phyloP scores from a whole-genome alignment of 2,888 invertebrate species.

The Auanema freiburgensis region DNA sequence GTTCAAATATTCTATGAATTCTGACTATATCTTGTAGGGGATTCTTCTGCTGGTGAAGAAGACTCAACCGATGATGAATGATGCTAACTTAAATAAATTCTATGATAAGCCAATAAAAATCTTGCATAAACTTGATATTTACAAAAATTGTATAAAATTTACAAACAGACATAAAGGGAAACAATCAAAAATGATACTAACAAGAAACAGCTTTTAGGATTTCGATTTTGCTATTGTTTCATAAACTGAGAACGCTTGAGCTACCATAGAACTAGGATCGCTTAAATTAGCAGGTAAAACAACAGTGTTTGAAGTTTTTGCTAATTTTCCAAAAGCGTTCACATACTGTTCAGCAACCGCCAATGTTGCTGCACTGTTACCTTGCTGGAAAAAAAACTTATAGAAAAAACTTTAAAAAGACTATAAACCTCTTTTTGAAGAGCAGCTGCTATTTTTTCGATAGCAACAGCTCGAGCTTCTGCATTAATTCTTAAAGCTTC shows the following conservation, averaged over 20 bases:
- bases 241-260: conserved; percentile 59
- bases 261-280: conserved; percentile 51
- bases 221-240: conserved; percentile 23
- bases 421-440: background rate
- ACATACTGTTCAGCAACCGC: conserved; percentile 95
- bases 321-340: conserved; percentile 86
- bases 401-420: too few species aligned
- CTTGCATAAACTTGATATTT: too few species aligned
- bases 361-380: conserved; percentile 79
- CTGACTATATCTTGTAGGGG: too few species aligned
- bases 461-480: conserved; percentile 82
- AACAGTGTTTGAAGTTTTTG: conserved; percentile 88
- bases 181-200: too few species aligned
- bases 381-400: conserved; percentile 24
- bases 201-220: too few species aligned
- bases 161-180: too few species aligned
- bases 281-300: conserved; percentile 75
- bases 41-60: too few species aligned
- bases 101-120: too few species aligned
- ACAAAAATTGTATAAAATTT: too few species aligned
- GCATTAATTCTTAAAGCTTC: conserved; percentile 86
- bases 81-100: too few species aligned
- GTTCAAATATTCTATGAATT: too few species aligned
- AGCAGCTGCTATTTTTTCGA: conserved; percentile 75
- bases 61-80: too few species aligned